Evolutionary conservation across 2,113 vertebrate genomes (phyloP).

Genomic region (Crotalus helleri): DNA sequence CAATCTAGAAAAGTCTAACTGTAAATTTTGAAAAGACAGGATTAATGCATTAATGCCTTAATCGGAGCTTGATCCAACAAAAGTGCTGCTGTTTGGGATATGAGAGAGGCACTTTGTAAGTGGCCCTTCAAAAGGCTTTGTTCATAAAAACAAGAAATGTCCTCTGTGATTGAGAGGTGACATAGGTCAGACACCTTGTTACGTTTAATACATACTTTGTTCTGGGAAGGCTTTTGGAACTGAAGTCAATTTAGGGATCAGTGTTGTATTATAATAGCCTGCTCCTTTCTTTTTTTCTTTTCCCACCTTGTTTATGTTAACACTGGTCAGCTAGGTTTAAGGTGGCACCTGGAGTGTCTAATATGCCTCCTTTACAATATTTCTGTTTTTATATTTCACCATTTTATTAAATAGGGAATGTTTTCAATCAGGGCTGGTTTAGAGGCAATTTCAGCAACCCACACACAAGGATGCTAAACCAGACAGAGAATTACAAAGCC

Average conservation of each 20-base stretch:
- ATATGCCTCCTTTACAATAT: background rate
- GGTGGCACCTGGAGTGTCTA: background rate
- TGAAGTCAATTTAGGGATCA: background rate
- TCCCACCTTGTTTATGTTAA: background rate
- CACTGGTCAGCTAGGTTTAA: background rate
- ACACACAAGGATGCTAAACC: background rate
- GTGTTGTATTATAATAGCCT: background rate
- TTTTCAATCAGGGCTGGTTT: background rate
- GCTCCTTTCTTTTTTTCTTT: background rate
- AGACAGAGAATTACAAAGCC: conserved; percentile 4
- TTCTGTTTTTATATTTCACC: background rate
- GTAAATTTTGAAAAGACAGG: background rate
- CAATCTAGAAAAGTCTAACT: background rate
- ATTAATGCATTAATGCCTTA: background rate
- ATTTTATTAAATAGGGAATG: conserved; percentile 8
- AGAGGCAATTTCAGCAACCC: background rate
- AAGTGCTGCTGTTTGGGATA: background rate
- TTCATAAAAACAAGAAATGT: background rate
- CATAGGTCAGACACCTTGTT: background rate
- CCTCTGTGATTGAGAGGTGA: background rate
- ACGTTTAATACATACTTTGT: background rate
- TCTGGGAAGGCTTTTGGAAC: background rate
- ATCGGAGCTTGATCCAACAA: background rate
- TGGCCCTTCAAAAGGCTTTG: background rate
- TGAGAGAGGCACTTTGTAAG: background rate